Evolutionary conservation across 2,888 invertebrate species (phyloP).

Genomic region (Vanessa cardui): DNA sequence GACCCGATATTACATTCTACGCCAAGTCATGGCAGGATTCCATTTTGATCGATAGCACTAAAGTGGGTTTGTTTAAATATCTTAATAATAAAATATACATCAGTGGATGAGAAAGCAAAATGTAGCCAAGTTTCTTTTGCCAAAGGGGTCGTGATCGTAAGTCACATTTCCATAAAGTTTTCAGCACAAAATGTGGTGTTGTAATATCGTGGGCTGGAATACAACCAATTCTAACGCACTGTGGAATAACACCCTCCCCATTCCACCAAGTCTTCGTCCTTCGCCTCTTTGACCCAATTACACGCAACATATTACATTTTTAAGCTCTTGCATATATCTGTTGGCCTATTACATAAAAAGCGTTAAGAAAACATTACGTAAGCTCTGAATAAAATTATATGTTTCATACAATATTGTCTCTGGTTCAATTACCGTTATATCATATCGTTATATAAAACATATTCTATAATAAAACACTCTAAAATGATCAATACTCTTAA

Average conservation of each 20-base stretch:
- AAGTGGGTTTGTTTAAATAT: conserved; percentile 10
- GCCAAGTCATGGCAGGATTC: conserved; percentile 2
- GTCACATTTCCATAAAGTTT: conserved; percentile 75
- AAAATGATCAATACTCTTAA: neutral
- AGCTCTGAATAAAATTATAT: neutral
- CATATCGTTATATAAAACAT: neutral
- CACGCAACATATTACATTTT: conserved; percentile 47
- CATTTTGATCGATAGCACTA: conserved; percentile 5
- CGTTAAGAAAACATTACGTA: neutral
- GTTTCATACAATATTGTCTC: neutral
- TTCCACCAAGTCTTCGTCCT: conserved; percentile 59
- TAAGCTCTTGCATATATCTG: conserved; percentile 28
- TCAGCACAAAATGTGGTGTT: conserved; percentile 66
- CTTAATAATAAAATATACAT: conserved; percentile 35
- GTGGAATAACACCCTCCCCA: conserved; percentile 59
- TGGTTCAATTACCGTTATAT: neutral
- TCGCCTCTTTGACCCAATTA: conserved; percentile 76
- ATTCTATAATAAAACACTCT: neutral
- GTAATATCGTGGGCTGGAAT: conserved; percentile 70
- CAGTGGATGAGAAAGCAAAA: conserved; percentile 46
- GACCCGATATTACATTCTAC: conserved; percentile 1
- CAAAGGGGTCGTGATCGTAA: conserved; percentile 65
- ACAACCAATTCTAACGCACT: conserved; percentile 68
- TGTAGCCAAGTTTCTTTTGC: conserved; percentile 68
- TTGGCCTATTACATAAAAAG: conserved; percentile 7